Base-by-base conservation (phyloP, 2,888 invertebrate genomes). In the Drosophila helvetica region DNA sequence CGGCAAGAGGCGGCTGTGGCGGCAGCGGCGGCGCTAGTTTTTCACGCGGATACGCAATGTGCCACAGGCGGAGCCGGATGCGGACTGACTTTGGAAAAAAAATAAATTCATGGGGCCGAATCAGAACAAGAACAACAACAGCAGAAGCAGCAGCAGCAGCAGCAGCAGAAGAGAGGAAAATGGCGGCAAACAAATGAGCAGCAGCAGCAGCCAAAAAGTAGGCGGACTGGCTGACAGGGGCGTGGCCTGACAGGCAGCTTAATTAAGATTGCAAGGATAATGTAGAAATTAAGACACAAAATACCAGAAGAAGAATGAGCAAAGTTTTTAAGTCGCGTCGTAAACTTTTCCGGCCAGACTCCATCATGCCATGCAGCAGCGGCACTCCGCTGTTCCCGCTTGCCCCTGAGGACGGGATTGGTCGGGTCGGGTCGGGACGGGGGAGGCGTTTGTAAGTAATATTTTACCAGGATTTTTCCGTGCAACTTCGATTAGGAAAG, bases 221-320 rank as follows among this genome's bases (percentile, higher is more conserved):
- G 12, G 17, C 7, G n/a, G 33, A 22, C 7, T 18, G 25, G 27
- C 12, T 42, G 47, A 18, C 19, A 33, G 33, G 42, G 68, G 51
- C 45, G 59, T 45, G 45, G 25, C 42, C 55, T 58, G 73, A 72
- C 68, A 81, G 82, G 68, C 79, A 81, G 65, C 77, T 81, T 79
- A 72, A 81, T 78, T 78, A 78, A 78, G 79, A 78, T 76, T 60
- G 79, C 62, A 48, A 76, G 72, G 81, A 78, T 81, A 78, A 78
- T 79, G 82, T 54, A 47, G 76, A 80, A 78, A 75, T 78, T 71
- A 81, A 79, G 72, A 79, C 60, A 64, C 64, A 69, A 64, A 64
- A 63, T 55, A 33, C 30, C 30, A 48, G 12, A 57, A 55, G 50
- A 55, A 42, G 38, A 50, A 33, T 18, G 46, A 42, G 38, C 43